Base-by-base conservation (phyloP, 2,113 vertebrate species). In the Pelecanoides urinatrix region DNA sequence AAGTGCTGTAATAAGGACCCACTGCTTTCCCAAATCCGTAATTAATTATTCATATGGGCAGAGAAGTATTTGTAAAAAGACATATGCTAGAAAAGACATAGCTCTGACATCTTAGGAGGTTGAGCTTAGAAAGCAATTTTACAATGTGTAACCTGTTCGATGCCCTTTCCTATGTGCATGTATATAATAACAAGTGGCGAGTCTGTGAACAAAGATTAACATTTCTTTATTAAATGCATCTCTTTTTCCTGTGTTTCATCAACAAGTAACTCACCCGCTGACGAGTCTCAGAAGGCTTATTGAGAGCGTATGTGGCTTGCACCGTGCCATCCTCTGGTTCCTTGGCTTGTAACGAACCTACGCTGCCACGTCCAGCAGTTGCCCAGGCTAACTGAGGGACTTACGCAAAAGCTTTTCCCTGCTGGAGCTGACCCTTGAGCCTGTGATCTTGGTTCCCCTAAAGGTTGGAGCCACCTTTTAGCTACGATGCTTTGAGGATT, bases 281-380 rank as follows among this genome's bases (percentile, higher is more conserved):
- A 62, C 1, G 15, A 61, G 7, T 36, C 62, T 58, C n/a, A 47
- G 42, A 49, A 9, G 38, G 11, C 3, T 85, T 88, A 59, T 11
- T 47, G n/a, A 73, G 50, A 45, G 56, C 0, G 0, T 38, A 36
- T 0, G 2, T 49, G 63, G 30, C 40, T 78, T 42, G 62, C 44
- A 61, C 29, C 16, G 6, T 55, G 65, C n/a, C 65, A 72, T 36
- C 72, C 36, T 72, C 52, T 34, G 65, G 11, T 56, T 42, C 56
- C 73, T 55, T 27, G 44, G 23, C 2, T 2, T 30, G 47, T 40
- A 80, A 56, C 2, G 5, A 86, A 86, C 16, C 30, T 36, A 29
- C 0, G 10, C 76, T 47, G 11, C 42, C 62, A 68, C 0, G 0
- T 72, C 16, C 45, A 38, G 47, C 42, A 10, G 7, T 21, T 77